Conservation (phyloP, 2,888 invertebrate species). For the Panopea generosa region DNA sequence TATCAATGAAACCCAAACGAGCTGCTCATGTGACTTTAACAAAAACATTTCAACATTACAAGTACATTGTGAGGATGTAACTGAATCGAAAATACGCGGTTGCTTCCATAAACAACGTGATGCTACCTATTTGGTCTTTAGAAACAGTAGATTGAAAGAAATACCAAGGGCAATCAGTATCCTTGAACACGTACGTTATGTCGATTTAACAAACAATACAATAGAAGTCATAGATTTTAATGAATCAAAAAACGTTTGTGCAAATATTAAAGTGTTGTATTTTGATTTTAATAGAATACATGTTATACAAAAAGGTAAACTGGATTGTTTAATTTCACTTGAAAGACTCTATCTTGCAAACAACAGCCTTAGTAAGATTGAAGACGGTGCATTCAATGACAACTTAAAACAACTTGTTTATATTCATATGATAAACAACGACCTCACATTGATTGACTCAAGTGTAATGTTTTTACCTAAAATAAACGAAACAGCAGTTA, state of each 20-base stretch:
- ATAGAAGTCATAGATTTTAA: constrained; percentile 13
- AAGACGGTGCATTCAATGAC: constrained; percentile 37
- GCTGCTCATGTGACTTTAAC: too few species aligned
- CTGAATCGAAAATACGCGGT: neutral
- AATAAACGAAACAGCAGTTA: neutral
- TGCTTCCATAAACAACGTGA: constrained; percentile 17
- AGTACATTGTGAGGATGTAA: too few species aligned
- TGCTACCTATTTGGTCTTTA: constrained; percentile 14
- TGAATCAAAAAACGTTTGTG: constrained; percentile 8
- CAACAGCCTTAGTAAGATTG: constrained; percentile 29
- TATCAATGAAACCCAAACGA: too few species aligned
- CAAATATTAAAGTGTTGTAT: constrained; percentile 7
- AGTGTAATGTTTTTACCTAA: constrained; percentile 17
- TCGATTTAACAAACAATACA: constrained; percentile 39
- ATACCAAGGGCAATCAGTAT: constrained; percentile 26
- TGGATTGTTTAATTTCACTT: constrained; percentile 39
- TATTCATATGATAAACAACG: constrained; percentile 28
- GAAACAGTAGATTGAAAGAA: constrained; percentile 9
- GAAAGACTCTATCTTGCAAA: constrained; percentile 16
- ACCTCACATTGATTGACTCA: constrained; percentile 22
- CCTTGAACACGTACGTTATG: constrained; percentile 7
- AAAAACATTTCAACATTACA: too few species aligned
- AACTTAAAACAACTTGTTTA: constrained; percentile 15
- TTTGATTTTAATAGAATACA: constrained; percentile 37
- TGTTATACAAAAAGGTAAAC: constrained; percentile 8